Evolutionary conservation across 2,797 vertebrate species (phyloP).

Genomic region (Muscicapa comitata): DNA sequence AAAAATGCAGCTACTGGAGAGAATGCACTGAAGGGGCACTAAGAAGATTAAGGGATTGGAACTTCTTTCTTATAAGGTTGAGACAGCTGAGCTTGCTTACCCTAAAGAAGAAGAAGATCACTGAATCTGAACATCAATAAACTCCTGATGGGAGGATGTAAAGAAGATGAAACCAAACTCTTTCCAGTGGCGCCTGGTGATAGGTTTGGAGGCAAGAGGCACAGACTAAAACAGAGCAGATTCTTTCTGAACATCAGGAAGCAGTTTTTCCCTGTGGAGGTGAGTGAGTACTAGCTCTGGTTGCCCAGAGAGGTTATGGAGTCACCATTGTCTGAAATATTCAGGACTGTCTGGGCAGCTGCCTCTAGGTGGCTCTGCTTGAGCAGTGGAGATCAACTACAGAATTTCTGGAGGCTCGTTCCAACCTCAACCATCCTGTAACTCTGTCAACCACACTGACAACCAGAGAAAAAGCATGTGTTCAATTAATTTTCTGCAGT

Average conservation of each 20-base stretch:
- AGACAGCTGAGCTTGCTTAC: background rate
- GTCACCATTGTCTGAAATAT: background rate
- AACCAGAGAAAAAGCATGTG: background rate
- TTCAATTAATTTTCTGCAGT: background rate
- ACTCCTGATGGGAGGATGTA: background rate
- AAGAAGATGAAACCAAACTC: background rate
- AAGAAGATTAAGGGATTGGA: background rate
- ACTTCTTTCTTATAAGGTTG: background rate
- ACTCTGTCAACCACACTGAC: background rate
- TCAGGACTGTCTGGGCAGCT: background rate
- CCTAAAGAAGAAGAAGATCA: background rate
- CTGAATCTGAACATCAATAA: background rate
- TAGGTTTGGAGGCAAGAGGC: background rate
- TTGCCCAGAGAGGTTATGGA: background rate
- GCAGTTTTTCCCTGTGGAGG: background rate
- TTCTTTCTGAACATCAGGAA: background rate
- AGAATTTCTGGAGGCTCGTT: rapidly evolving
- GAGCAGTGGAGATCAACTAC: background rate
- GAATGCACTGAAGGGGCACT: background rate
- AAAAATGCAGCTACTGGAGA: background rate
- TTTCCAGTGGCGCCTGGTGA: background rate
- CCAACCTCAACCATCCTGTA: background rate
- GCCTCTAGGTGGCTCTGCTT: background rate
- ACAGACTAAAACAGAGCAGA: background rate
- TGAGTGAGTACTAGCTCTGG: background rate